Conservation (phyloP, 2,888 invertebrate species). For the Agrochola lota region DNA sequence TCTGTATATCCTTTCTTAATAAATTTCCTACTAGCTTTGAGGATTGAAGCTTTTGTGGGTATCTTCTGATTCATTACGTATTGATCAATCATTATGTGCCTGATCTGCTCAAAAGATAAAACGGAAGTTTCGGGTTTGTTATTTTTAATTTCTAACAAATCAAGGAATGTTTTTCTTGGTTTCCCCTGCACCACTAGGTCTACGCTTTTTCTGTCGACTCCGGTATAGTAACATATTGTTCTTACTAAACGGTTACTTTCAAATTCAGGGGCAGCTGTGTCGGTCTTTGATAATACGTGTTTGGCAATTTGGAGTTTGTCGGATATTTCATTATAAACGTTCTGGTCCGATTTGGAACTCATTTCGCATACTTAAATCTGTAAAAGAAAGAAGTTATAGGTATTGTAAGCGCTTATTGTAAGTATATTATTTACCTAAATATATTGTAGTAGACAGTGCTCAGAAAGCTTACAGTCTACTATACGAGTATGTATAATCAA, state of each 20-base stretch:
- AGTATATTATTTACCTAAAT: background rate
- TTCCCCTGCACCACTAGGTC: background rate
- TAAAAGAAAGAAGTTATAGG: slow-evolving; percentile 4
- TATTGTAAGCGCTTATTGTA: background rate
- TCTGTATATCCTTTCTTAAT: background rate
- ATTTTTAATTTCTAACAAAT: slow-evolving; percentile 2
- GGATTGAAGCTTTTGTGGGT: slow-evolving; percentile 28
- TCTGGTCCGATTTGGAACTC: slow-evolving; percentile 8
- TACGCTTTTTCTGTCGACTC: background rate
- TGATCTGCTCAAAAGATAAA: slow-evolving; percentile 14
- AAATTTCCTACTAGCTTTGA: background rate
- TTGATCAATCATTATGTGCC: slow-evolving; percentile 20
- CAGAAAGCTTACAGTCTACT: background rate
- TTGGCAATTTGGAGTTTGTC: slow-evolving; percentile 40
- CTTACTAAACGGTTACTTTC: background rate
- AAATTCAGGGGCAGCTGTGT: background rate
- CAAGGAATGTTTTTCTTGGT: slow-evolving; percentile 27
- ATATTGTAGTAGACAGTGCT: background rate
- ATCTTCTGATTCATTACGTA: slow-evolving; percentile 36
- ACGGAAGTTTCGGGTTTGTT: accelerated
- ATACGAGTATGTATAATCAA: no score
- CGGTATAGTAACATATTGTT: slow-evolving; percentile 39
- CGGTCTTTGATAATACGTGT: background rate
- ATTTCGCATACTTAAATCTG: slow-evolving; percentile 33
- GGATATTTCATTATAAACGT: background rate